phyloP scores from a whole-genome alignment of 2,888 invertebrate species.

The Tenthredo livida region DNA sequence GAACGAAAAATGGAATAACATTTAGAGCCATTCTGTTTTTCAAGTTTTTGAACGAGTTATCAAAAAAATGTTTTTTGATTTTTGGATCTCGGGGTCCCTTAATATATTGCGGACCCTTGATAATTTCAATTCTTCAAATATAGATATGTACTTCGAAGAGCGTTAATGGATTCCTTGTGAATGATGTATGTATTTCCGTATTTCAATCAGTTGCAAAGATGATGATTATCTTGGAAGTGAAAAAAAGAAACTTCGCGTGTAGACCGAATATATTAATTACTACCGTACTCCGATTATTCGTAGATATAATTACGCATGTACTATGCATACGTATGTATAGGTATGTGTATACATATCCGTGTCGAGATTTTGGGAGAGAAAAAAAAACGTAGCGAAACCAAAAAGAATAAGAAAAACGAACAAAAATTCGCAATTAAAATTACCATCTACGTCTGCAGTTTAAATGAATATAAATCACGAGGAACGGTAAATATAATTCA shows the following conservation, averaged over 20 bases:
- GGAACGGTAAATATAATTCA: constrained; percentile 7
- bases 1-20: no score
- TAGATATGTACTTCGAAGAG: no score
- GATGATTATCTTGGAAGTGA: neutral
- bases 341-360: neutral
- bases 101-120: no score
- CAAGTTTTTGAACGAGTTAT: no score
- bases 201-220: constrained; percentile 6
- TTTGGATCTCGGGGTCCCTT: no score
- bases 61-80: no score
- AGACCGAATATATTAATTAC: constrained; percentile 11
- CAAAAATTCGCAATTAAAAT: neutral
- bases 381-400: neutral
- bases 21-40: no score
- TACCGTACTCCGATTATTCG: constrained; percentile 15
- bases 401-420: no score
- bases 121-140: no score
- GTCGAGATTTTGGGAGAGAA: neutral
- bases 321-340: neutral
- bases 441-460: constrained; percentile 19
- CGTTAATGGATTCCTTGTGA: no score
- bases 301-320: neutral
- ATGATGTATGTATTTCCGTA: neutral
- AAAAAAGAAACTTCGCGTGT: constrained; percentile 16
- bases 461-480: neutral